Percentiles rank a stretch among this genome's conserved stretches.
phyloP scores from a whole-genome alignment of 2,113 vertebrate species.

The Lycocorax pyrrhopterus region DNA sequence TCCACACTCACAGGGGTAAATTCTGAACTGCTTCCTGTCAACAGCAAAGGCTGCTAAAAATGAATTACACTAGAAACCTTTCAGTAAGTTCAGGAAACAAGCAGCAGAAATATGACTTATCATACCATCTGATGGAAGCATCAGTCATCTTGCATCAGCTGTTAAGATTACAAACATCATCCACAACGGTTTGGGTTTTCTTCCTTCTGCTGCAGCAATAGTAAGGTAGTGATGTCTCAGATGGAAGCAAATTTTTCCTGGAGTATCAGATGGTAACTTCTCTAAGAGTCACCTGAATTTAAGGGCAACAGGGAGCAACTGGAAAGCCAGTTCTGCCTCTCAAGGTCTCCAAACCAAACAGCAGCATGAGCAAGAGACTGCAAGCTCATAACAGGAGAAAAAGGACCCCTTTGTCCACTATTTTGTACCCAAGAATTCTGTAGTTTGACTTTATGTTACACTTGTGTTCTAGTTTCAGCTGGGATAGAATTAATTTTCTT shows the following conservation, averaged over 20 bases:
- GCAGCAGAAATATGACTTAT: not conserved
- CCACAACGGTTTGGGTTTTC: rapidly evolving
- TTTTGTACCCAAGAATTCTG: not conserved
- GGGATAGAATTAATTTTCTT: not conserved
- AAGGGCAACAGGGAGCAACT: not conserved
- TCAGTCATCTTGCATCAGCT: not conserved
- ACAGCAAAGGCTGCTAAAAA: not conserved
- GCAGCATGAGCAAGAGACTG: rapidly evolving
- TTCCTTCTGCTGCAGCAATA: not conserved
- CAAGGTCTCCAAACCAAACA: not conserved
- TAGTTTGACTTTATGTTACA: not conserved
- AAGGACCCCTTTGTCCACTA: not conserved
- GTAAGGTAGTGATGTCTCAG: rapidly evolving
- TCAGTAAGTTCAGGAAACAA: not conserved
- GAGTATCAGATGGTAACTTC: not conserved
- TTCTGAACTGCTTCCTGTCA: not conserved
- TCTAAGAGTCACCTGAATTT: not conserved
- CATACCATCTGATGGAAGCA: rapidly evolving
- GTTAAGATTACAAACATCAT: not conserved
- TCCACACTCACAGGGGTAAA: not conserved
- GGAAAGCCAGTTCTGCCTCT: not conserved
- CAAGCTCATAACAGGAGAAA: not conserved
- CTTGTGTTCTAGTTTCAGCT: not conserved
- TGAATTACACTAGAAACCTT: not conserved
- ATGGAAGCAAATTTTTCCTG: not conserved